Base-by-base conservation (phyloP, 1,140 invertebrate genomes). In the Hyles vespertilio region DNA sequence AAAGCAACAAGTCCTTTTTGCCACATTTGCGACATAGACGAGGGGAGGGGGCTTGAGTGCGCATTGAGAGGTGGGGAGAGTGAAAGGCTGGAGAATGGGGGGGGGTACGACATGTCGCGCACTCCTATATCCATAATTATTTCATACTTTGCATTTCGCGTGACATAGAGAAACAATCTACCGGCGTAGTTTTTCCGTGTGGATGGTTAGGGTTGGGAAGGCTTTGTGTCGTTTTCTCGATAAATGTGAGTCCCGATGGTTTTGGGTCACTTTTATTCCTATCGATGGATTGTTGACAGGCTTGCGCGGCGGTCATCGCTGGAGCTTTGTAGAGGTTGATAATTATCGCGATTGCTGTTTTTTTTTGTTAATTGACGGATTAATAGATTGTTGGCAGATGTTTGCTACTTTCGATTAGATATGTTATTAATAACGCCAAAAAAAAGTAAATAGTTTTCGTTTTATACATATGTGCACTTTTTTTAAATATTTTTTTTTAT, bases 1-100 rank as follows among this genome's bases (percentile, higher is more conserved):
- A 40, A 78, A 84, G 84, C 81, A 87, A 87, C 84, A 84, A 87
- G 84, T 87, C 72, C 72, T 82, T 81, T 81, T 79, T 75, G 65
- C 69, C 68, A 78, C 72, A 74, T 84, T 82, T 74, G 69, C 67
- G 74, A 71, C 59, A 67, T 54, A 45, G 34, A 32, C 48, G 51
- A 40, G 55, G 48, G 57, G 61, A 43, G 59, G 57, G 55, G 47
- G 22, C 22, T 22, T 22, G 60, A 51, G 51, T 45, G 60, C 47
- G 48, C 46, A 59, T 59, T 43, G 45, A 53, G 45, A 51, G 60
- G 43, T 43, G 32, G 44, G 22, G 44, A 54, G 34, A 40, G 59
- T 36, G 56, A 46, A 59, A 44, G 46, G 52, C 32, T 33, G 57
- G 50, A 9, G 49, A 45, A 32, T 43, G 58, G 45, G 54, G 33